Evolutionary conservation across 2,797 vertebrate genomes (phyloP).

Genomic region (Euphonia xanthogaster): DNA sequence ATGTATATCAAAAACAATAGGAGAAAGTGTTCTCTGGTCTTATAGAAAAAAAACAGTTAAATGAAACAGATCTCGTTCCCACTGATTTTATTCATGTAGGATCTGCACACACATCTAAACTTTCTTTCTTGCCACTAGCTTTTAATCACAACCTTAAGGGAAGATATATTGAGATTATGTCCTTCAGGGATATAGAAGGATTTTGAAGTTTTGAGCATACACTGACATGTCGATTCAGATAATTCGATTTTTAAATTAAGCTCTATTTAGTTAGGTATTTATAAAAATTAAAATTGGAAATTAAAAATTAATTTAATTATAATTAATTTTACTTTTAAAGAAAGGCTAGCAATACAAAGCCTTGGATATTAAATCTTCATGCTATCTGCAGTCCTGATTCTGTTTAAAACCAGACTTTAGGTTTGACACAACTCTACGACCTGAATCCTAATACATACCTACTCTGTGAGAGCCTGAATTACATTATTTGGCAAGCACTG

Average conservation of each 20-base stretch:
- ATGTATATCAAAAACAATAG: neutral
- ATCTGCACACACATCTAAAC: neutral
- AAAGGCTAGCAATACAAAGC: neutral
- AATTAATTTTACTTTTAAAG: neutral
- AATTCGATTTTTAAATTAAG: constrained; percentile 3
- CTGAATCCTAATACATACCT: neutral
- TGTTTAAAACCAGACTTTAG: neutral
- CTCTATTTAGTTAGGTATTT: neutral
- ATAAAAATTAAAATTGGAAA: constrained; percentile 27
- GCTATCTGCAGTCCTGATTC: neutral
- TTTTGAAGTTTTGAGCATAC: neutral
- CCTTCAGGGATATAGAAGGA: neutral
- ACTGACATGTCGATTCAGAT: neutral
- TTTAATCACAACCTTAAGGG: neutral
- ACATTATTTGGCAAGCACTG: neutral
- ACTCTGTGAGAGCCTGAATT: neutral
- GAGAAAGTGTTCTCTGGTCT: neutral
- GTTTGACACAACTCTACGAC: neutral
- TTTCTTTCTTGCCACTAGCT: neutral
- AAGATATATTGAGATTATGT: neutral
- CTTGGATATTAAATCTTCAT: neutral
- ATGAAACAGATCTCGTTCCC: neutral
- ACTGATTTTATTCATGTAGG: neutral
- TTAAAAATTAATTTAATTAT: neutral
- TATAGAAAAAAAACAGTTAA: neutral